Percentiles rank a stretch among this genome's conserved stretches.
Evolutionary conservation across 2,113 vertebrate genomes (phyloP).

Genomic region (Cyanistes caeruleus): DNA sequence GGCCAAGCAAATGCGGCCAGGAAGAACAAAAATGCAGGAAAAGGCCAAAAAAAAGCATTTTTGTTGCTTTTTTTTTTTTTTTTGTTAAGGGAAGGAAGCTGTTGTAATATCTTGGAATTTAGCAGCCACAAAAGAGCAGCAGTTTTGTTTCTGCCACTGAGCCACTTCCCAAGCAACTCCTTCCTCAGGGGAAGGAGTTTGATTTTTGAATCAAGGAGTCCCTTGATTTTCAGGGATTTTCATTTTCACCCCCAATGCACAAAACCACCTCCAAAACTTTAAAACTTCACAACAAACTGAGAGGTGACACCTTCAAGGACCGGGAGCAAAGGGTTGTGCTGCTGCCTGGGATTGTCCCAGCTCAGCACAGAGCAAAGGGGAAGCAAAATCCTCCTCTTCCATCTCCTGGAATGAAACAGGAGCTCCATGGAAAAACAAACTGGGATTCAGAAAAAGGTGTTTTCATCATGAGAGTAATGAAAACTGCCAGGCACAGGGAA

Average conservation of each 20-base stretch:
- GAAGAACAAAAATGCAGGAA: background rate
- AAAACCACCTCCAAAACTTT: background rate
- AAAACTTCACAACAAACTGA: accelerated
- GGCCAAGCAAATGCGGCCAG: background rate
- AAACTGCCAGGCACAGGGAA: background rate
- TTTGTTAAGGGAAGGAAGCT: background rate
- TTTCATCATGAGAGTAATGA: background rate
- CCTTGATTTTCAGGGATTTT: background rate
- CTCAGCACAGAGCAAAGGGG: background rate
- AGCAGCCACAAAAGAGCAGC: constrained; percentile 8
- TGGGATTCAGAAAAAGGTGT: background rate
- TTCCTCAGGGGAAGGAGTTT: too few relatives aligned
- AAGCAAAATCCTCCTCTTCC: background rate
- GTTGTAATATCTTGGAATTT: background rate
- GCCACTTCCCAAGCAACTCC: background rate
- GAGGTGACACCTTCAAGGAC: background rate
- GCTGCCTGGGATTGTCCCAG: background rate
- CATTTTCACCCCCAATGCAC: background rate
- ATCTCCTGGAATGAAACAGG: background rate
- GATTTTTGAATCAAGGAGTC: too few relatives aligned
- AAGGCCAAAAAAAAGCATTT: background rate
- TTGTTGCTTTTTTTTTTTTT: background rate
- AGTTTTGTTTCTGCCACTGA: background rate
- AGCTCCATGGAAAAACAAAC: background rate
- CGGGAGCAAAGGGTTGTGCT: background rate